phyloP scores from a whole-genome alignment of 2,797 vertebrate species.

The Microcaecilia unicolor region DNA sequence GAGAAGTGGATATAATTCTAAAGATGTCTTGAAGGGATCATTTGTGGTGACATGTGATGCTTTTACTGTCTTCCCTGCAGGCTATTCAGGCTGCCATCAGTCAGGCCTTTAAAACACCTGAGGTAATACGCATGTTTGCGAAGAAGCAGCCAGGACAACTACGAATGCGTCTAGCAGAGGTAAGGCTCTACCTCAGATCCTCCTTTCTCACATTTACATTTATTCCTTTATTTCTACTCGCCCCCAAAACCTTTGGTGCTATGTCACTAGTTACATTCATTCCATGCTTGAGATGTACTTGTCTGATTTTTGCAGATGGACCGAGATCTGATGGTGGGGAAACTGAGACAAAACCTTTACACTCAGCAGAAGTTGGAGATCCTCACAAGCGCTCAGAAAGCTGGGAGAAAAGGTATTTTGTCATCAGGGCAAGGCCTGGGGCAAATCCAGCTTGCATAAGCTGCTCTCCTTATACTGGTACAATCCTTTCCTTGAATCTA shows the following conservation, averaged over 20 bases:
- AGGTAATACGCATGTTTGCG: slow-evolving; percentile 94
- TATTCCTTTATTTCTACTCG: too few relatives aligned
- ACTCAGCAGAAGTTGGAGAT: slow-evolving; percentile 94
- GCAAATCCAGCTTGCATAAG: too few relatives aligned
- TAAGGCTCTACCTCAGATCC: too few relatives aligned
- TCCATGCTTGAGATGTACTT: background rate
- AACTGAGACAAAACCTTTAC: slow-evolving; percentile 69
- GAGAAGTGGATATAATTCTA: too few relatives aligned
- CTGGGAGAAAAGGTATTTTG: slow-evolving; percentile 84
- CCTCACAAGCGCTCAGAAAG: slow-evolving; percentile 84
- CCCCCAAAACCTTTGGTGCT: too few relatives aligned
- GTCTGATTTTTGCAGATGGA: slow-evolving; percentile 71
- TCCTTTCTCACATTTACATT: too few relatives aligned
- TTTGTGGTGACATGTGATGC: background rate
- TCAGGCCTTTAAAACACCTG: slow-evolving; percentile 95
- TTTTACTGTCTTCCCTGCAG: slow-evolving; percentile 42
- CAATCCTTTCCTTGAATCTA: too few relatives aligned
- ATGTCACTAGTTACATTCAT: too few relatives aligned
- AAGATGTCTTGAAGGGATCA: background rate
- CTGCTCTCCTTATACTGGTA: too few relatives aligned
- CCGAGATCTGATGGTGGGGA: slow-evolving; percentile 89
- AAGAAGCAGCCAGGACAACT: slow-evolving; percentile 95
- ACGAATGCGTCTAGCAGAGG: slow-evolving; percentile 86
- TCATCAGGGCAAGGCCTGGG: background rate
- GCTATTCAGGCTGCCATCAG: slow-evolving; percentile 97